Evolutionary conservation across 2,113 vertebrate genomes (phyloP), one percentile per base, ranked within the genome.

Genomic region (Rhipidura dahli): DNA sequence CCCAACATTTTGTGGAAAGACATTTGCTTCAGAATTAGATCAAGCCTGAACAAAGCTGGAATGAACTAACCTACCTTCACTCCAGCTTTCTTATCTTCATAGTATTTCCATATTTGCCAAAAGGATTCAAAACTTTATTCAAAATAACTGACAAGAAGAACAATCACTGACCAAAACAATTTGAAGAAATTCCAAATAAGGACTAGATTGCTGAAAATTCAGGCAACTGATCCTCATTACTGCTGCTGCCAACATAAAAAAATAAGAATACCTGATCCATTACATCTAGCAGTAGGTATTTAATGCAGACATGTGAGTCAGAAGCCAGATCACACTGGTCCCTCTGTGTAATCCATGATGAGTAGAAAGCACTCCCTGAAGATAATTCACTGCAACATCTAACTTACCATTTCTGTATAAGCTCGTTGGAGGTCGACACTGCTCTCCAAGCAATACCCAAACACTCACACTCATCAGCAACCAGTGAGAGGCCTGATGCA

Each of bases 1-100:
- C 64, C 54, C 71, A 93, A 18, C 23, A 21, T 54, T 75, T 66
- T 51, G 63, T 86, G 51, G 59, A 92, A 92, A 93, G 68, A 22
- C 61, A 69, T 44, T 90, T 56, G 24, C 54, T 83, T 90, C 76
- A 90, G 54, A 54, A 50, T 69, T 61, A 83, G 22, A 73, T 82
- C 60, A 94, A 94, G 76, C 33, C 71, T 92, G 80, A 92, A 86
- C 72, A 91, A 92, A 83, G 51, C 51, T 78, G 53, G 27, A 94
- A 78, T 75, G 64, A 94, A 68, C 64, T 90, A 80, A 89, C 31
- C 42, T 59, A 39, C 47, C 20, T 68, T 78, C 35, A 76, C 57
- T 94, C n/a, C 60, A 96, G 76, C 10, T 73, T 90, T 83, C 45
- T 51, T 37, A 77, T 47, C 78, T 63, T 84, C 65, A 90, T 44